phyloP scores from a whole-genome alignment of 2,797 vertebrate species.

The Microcaecilia unicolor region DNA sequence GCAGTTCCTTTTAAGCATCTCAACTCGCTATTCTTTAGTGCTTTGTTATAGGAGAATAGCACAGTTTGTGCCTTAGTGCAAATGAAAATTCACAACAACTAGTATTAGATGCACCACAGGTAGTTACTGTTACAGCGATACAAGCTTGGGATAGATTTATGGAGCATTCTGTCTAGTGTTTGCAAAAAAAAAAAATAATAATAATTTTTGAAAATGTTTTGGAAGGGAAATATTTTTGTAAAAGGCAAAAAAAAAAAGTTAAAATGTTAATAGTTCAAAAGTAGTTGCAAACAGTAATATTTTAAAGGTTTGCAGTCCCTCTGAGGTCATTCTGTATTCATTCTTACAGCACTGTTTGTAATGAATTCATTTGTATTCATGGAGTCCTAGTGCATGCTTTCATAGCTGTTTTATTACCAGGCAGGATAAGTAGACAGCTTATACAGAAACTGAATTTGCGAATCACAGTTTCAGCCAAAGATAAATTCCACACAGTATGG shows the following conservation, averaged over 20 bases:
- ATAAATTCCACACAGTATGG: no score
- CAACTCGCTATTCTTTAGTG: conserved; percentile 7
- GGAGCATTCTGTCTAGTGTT: background rate
- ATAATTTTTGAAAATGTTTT: conserved; percentile 4
- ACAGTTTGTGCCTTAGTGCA: conserved; percentile 12
- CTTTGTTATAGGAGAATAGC: conserved; percentile 6
- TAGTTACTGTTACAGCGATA: conserved; percentile 1
- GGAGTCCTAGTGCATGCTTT: background rate
- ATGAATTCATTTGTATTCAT: conserved; percentile 1
- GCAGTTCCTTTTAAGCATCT: conserved; percentile 20
- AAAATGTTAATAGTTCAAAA: conserved; percentile 12
- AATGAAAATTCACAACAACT: conserved; percentile 25
- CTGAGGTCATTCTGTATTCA: background rate
- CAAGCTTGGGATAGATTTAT: background rate
- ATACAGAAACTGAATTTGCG: conserved; percentile 2
- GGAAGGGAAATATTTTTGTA: background rate
- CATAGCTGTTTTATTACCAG: background rate
- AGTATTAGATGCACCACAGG: conserved; percentile 22
- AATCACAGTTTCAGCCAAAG: background rate
- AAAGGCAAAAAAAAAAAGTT: background rate
- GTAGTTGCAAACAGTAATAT: no score
- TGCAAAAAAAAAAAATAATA: background rate
- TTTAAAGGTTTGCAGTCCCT: background rate
- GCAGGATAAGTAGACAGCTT: conserved; percentile 7
- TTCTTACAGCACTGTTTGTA: background rate